A percentile compares a stretch with the other conserved stretches of the same genome.
These are phyloP conservation scores for Cantharis rufa DNA, from an alignment of 2,888 invertebrate genomes.

Conservation along the genomic window DNA sequence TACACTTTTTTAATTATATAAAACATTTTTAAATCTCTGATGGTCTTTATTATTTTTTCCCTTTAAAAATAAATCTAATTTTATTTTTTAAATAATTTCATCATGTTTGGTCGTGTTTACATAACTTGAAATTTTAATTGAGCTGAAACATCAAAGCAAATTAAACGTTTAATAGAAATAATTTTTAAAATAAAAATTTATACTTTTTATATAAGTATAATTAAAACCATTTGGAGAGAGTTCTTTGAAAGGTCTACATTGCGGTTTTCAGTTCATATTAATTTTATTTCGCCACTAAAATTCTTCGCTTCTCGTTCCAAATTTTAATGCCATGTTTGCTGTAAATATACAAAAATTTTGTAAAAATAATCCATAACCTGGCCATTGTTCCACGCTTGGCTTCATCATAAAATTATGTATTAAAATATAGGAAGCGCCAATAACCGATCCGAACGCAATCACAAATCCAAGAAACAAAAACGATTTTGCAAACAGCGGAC, in stretches of 20 bases:
- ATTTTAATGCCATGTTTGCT: slow-evolving; percentile 38
- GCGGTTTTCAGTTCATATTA: background rate
- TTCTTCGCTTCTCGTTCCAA: slow-evolving; percentile 24
- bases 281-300: slow-evolving; percentile 6
- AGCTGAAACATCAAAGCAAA: background rate
- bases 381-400: slow-evolving; percentile 36
- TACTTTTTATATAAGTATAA: background rate
- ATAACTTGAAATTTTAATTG: background rate
- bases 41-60: background rate
- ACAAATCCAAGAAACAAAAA: slow-evolving; percentile 40
- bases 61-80: background rate
- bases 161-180: background rate
- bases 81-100: background rate
- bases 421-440: slow-evolving; percentile 41
- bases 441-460: slow-evolving; percentile 42
- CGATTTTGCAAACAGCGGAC: slow-evolving; percentile 31
- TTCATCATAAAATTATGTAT: slow-evolving; percentile 42
- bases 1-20: background rate
- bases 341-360: slow-evolving; percentile 42
- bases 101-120: background rate
- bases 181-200: background rate
- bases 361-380: slow-evolving; percentile 43
- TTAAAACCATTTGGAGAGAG: background rate
- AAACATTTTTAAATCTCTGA: background rate
- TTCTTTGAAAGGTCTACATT: background rate